A percentile compares a stretch with the other conserved stretches of the same genome.
Evolutionary conservation across 2,888 invertebrate species (phyloP).

Genomic region (Serripes groenlandicus): DNA sequence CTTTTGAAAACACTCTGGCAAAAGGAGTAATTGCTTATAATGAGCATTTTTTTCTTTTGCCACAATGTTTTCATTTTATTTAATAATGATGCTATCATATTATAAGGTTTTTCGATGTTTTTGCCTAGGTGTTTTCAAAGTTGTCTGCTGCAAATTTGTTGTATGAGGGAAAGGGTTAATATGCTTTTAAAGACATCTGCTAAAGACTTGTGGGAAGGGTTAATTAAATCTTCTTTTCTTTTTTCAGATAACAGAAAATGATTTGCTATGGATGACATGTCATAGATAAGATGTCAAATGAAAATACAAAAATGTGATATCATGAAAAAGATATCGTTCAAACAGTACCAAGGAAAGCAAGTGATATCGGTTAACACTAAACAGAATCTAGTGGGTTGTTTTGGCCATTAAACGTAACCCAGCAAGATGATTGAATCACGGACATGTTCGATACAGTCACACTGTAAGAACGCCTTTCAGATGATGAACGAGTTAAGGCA

Average conservation of each 20-base stretch:
- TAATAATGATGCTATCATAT: too few relatives aligned
- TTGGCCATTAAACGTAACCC: neutral
- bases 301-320: neutral
- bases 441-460: constrained; percentile 80
- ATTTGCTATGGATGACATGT: too few relatives aligned
- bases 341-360: neutral
- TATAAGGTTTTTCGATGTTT: too few relatives aligned
- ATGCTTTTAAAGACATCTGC: too few relatives aligned
- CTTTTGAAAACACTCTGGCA: neutral
- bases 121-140: too few relatives aligned
- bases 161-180: too few relatives aligned
- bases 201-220: too few relatives aligned
- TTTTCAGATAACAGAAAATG: too few relatives aligned
- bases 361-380: neutral
- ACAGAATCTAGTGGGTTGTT: too few relatives aligned
- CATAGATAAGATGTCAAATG: too few relatives aligned
- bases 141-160: too few relatives aligned
- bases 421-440: constrained; percentile 82
- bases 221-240: too few relatives aligned
- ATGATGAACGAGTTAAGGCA: constrained; percentile 83
- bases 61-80: neutral
- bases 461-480: constrained; percentile 80
- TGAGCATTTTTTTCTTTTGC: neutral
- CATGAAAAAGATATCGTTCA: neutral
- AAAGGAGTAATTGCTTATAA: neutral